These are phyloP conservation scores for Lochmaea capreae DNA, from an alignment of 2,888 invertebrate genomes.

Conservation along the genomic window DNA sequence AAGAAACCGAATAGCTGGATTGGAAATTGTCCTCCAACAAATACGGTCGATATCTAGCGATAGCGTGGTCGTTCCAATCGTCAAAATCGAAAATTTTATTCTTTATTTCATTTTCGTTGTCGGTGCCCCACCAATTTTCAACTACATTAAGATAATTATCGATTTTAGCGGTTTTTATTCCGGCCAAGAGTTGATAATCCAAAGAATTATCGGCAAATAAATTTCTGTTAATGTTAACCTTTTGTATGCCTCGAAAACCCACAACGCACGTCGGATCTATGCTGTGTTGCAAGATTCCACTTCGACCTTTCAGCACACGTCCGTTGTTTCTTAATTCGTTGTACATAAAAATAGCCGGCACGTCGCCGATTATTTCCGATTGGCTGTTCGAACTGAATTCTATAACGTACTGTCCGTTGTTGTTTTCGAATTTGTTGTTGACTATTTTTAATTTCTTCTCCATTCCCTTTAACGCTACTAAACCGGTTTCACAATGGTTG, in stretches of 20 bases:
- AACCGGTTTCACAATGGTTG: conserved; percentile 84
- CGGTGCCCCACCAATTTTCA: conserved; percentile 97
- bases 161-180: conserved; percentile 87
- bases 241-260: conserved; percentile 94
- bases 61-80: conserved; percentile 98
- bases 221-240: conserved; percentile 90
- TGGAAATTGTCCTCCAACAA: conserved; percentile 82
- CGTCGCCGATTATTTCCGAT: conserved; percentile 89
- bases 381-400: conserved; percentile 92
- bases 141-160: conserved; percentile 88
- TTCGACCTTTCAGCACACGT: conserved; percentile 59
- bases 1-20: conserved; percentile 79
- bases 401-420: conserved; percentile 85
- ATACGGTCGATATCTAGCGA: conserved; percentile 91
- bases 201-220: conserved; percentile 85
- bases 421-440: conserved; percentile 82
- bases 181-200: conserved; percentile 93
- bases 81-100: conserved; percentile 96
- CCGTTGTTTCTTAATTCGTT: conserved; percentile 83
- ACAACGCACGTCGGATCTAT: conserved; percentile 84
- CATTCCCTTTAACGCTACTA: conserved; percentile 91
- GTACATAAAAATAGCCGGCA: conserved; percentile 81
- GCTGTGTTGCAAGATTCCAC: conserved; percentile 60
- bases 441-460: conserved; percentile 92
- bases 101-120: conserved; percentile 78